Conservation (phyloP, 2,113 vertebrate species). For the Grantiella picta region DNA sequence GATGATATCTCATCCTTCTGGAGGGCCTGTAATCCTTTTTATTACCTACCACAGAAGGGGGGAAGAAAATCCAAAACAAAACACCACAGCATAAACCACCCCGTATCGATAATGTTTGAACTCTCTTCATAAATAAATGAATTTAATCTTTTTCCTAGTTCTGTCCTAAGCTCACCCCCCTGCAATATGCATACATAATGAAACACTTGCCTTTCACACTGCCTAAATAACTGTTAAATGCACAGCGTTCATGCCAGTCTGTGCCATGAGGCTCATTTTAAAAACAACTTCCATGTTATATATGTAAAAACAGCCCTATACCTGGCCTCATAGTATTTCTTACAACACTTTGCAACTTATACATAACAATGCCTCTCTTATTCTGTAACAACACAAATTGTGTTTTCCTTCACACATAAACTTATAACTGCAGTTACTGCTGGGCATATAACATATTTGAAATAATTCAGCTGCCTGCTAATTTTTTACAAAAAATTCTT, state of each 20-base stretch:
- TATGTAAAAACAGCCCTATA: neutral
- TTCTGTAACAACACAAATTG: neutral
- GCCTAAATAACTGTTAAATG: slow-evolving; percentile 35
- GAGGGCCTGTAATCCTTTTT: slow-evolving; percentile 94
- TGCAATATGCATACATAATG: slow-evolving; percentile 15
- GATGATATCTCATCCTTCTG: slow-evolving; percentile 95
- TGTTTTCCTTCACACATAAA: neutral
- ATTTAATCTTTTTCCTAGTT: slow-evolving; percentile 66
- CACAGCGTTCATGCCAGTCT: neutral
- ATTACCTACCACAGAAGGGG: slow-evolving; percentile 81
- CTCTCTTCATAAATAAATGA: slow-evolving; percentile 72
- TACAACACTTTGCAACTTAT: neutral
- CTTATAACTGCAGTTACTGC: neutral
- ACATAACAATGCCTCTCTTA: neutral
- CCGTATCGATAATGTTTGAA: slow-evolving; percentile 83
- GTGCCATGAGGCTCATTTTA: neutral
- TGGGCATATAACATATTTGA: neutral
- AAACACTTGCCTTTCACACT: neutral
- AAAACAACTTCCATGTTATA: neutral
- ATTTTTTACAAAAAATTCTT: neutral
- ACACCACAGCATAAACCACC: slow-evolving; percentile 67
- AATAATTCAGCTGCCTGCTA: neutral
- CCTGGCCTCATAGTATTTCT: neutral
- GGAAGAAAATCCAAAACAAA: slow-evolving; percentile 65
- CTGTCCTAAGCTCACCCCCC: slow-evolving; percentile 33